A percentile compares a stretch with the other conserved stretches of the same genome.
Evolutionary conservation across 2,888 invertebrate species (phyloP).

Genomic region (Clostera curtula): DNA sequence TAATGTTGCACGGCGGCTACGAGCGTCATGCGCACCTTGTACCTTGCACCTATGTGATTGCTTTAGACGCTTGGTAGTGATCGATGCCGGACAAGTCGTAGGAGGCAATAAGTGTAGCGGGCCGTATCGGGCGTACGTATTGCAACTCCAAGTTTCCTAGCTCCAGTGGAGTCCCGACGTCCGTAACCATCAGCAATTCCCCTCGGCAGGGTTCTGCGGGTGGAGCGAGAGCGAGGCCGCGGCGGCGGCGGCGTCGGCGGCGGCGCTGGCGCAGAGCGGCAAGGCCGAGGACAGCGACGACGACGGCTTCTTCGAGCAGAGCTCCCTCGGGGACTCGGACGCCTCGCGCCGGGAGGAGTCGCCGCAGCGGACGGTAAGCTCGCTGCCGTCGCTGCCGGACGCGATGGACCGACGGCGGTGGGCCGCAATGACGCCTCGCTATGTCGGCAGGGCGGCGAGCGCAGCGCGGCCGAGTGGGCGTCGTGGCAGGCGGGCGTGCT

Average conservation of each 20-base stretch:
- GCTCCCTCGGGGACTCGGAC: slow-evolving; percentile 40
- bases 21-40: too few species aligned
- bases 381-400: slow-evolving; percentile 14
- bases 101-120: too few species aligned
- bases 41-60: too few species aligned
- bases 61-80: too few species aligned
- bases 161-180: too few species aligned
- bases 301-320: slow-evolving; percentile 63
- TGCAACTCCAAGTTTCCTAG: too few species aligned
- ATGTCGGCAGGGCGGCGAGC: slow-evolving; percentile 11
- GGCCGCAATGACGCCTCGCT: too few species aligned
- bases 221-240: slow-evolving; percentile 25
- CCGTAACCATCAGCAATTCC: too few species aligned
- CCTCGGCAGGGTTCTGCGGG: slow-evolving; percentile 29
- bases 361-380: slow-evolving; percentile 4
- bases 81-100: too few species aligned
- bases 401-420: too few species aligned
- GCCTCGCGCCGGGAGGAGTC: slow-evolving; percentile 23
- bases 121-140: too few species aligned
- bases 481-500: slow-evolving; percentile 26
- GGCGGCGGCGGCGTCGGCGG: slow-evolving; percentile 12
- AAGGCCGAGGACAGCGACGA: slow-evolving; percentile 40
- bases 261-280: slow-evolving; percentile 7
- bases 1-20: too few species aligned
- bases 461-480: slow-evolving; percentile 9